A percentile compares a stretch with the other conserved stretches of the same genome.
phyloP scores from a whole-genome alignment of 2,113 vertebrate species.

The Oenanthe melanoleuca region DNA sequence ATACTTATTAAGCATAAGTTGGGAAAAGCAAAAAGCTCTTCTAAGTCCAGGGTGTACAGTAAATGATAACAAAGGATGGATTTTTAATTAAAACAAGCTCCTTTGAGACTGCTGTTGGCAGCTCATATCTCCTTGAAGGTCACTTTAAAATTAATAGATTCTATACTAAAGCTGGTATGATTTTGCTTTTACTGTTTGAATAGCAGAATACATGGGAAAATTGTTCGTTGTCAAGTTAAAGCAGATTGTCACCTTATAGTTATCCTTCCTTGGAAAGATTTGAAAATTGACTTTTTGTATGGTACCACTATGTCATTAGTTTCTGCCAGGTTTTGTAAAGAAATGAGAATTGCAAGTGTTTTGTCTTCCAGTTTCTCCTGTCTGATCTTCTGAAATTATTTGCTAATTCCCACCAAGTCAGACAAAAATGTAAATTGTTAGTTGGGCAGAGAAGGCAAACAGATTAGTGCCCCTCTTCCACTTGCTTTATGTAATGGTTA shows the following conservation, averaged over 20 bases:
- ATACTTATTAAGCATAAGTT: background rate
- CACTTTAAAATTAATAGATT: background rate
- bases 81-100: conserved; percentile 35
- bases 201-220: background rate
- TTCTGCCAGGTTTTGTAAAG: background rate
- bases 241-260: background rate
- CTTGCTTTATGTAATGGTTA: background rate
- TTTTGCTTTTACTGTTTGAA: background rate
- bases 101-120: conserved; percentile 18
- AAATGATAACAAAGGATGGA: background rate
- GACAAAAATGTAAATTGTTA: background rate
- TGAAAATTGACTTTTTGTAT: background rate
- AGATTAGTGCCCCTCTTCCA: background rate
- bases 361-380: background rate
- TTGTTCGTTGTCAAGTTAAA: background rate
- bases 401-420: background rate
- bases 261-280: background rate
- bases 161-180: background rate
- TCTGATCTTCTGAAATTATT: background rate
- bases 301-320: background rate
- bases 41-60: background rate
- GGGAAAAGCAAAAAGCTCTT: background rate
- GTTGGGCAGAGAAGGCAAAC: background rate
- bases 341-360: background rate
- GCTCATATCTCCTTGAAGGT: background rate